A percentile compares a stretch with the other conserved stretches of the same genome.
phyloP scores from a whole-genome alignment of 2,113 vertebrate genomes.

The Atherinomorus stipes region DNA sequence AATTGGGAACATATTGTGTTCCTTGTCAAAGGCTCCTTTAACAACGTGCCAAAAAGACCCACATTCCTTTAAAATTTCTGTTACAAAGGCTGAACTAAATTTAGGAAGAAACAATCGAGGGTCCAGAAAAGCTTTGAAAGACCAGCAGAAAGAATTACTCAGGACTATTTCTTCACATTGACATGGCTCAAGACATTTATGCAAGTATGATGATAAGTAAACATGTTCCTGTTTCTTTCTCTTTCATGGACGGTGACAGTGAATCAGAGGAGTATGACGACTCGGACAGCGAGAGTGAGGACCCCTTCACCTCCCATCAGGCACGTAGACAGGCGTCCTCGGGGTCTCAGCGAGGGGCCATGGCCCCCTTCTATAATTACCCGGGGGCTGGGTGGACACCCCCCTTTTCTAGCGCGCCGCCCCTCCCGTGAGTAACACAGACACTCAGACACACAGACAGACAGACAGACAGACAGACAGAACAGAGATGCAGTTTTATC shows the following conservation, averaged over 20 bases:
- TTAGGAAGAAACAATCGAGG: too few species aligned
- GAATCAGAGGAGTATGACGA: conserved; percentile 89
- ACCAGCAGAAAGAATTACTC: not conserved
- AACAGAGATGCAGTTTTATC: conserved; percentile 32
- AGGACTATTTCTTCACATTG: not conserved
- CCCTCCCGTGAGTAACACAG: conserved; percentile 87
- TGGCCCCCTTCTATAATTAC: conserved; percentile 88
- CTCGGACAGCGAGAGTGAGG: conserved; percentile 91
- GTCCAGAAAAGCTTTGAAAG: not conserved
- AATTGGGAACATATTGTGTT: too few species aligned
- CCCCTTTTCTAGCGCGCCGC: conserved; percentile 85
- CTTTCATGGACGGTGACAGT: conserved; percentile 75
- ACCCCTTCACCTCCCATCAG: conserved; percentile 95
- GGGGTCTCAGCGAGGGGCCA: conserved; percentile 84
- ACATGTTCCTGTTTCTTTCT: conserved; percentile 28
- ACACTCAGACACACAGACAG: conserved; percentile 84
- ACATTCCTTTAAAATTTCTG: not conserved
- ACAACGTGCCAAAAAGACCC: not conserved
- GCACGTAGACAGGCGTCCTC: conserved; percentile 88
- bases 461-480: conserved; percentile 76
- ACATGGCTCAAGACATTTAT: not conserved
- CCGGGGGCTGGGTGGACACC: conserved; percentile 84
- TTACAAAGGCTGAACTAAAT: not conserved
- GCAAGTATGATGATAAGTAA: not conserved
- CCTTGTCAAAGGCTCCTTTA: too few species aligned